These are phyloP conservation scores for Micronycteris hirsuta DNA, from an alignment of 2,113 vertebrate genomes.

Conservation along the genomic window DNA sequence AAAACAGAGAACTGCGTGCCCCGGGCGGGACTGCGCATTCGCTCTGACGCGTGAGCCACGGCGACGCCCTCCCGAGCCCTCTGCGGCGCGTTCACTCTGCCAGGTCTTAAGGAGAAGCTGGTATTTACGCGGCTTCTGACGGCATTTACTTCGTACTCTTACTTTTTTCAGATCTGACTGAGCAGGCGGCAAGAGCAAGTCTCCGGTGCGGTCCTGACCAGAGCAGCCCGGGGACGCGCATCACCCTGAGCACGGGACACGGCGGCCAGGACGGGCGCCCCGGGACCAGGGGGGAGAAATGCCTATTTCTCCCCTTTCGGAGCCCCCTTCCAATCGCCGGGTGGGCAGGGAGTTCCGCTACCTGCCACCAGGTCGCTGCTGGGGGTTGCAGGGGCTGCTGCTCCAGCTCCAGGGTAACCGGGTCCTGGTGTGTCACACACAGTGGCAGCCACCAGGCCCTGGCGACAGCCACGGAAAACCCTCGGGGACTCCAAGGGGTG, in stretches of 20 bases:
- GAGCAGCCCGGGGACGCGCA: background rate
- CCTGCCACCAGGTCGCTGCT: background rate
- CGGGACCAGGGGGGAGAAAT: background rate
- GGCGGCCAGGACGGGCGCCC: accelerated
- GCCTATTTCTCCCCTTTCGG: background rate
- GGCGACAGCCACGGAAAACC: background rate
- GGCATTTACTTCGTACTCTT: too few species aligned
- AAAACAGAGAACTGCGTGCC: too few species aligned
- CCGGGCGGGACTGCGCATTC: too few species aligned
- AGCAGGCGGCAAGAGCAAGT: background rate
- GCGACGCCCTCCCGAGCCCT: background rate
- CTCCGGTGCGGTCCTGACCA: background rate
- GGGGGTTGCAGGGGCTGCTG: background rate
- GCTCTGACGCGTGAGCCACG: too few species aligned
- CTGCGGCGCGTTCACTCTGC: too few species aligned
- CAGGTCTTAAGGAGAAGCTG: background rate
- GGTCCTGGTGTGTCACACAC: background rate
- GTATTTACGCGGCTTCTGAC: background rate
- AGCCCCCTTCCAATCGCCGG: background rate
- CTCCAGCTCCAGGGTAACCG: background rate
- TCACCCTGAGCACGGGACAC: accelerated
- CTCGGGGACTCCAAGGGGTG: background rate
- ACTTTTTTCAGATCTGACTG: too few species aligned
- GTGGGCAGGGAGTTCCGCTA: background rate
- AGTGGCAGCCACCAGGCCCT: background rate